Base-by-base conservation (phyloP, 2,113 vertebrate species). In the Nasalis larvatus region DNA sequence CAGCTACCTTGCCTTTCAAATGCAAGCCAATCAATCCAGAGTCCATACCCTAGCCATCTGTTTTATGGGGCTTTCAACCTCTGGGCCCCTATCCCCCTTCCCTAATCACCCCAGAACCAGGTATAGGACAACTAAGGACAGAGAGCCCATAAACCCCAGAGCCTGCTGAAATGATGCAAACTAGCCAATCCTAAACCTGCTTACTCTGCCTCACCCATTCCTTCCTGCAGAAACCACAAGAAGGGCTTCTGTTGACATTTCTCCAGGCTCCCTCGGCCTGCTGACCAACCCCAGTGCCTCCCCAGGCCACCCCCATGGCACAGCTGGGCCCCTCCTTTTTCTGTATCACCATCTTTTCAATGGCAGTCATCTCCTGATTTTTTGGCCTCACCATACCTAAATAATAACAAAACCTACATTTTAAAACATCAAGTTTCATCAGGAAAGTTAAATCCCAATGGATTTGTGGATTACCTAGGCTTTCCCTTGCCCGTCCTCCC, bases 231-330 rank as follows among this genome's bases (percentile, higher is more conserved):
- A 91, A 83, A 66, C 68, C 60, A 27, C 42, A 58, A n/a, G 56
- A 18, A 32, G 74, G 82, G 20, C 60, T 77, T 76, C 13, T 32
- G 32, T 27, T 74, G 35, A n/a, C 3, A 23, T 3, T 30, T 18
- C 91, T 27, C 47, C 42, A 18, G 1, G 4, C 11, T 11, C 30
- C 4, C 23, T 60, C 37, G 85, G 63, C 25, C 73, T 13, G 80
- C 81, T 17, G 27, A 37, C 16, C 20, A 58, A 42, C 37, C 37
- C 12, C 32, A 17, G 16, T 1, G 58, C 63, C 32, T 37, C 66
- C 21, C 30, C n/a, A 20, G 4, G 8, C 3, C 3, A 0, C 47
- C 37, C 16, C 0, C 20, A 21, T 3, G 23, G n/a, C 52, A 52
- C 0, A 74, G 10, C 11, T 1, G 1, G 18, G 0, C 35, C 86